Conservation (phyloP, 2,888 invertebrate species). For the Liopterus haemorrhoidalis region DNA sequence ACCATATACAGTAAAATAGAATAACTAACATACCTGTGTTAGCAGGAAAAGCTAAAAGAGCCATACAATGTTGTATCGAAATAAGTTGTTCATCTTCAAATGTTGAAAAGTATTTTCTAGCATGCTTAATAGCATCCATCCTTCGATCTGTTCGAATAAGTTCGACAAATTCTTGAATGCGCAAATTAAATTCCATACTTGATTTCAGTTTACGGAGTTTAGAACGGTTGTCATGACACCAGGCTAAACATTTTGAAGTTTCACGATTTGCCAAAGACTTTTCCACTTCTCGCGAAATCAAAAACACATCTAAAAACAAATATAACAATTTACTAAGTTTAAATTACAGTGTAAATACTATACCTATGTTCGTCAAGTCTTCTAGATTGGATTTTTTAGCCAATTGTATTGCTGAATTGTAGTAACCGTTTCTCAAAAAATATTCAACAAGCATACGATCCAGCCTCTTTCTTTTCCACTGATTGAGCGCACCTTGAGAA, state of each 20-base stretch:
- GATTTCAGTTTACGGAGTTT: slow-evolving; percentile 91
- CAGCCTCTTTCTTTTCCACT: slow-evolving; percentile 80
- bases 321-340: slow-evolving; percentile 2
- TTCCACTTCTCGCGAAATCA: slow-evolving; percentile 79
- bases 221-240: slow-evolving; percentile 96
- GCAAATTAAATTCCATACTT: slow-evolving; percentile 89
- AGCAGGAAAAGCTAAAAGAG: slow-evolving; percentile 86
- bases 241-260: slow-evolving; percentile 81
- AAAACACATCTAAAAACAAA: slow-evolving; percentile 64
- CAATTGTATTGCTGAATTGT: slow-evolving; percentile 84
- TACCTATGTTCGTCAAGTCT: slow-evolving; percentile 88
- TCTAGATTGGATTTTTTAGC: slow-evolving; percentile 74
- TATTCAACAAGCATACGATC: slow-evolving; percentile 97
- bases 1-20: slow-evolving; percentile 8
- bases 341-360: slow-evolving; percentile 28
- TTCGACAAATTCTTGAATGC: slow-evolving; percentile 93
- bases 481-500: slow-evolving; percentile 56
- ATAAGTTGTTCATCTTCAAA: slow-evolving; percentile 81
- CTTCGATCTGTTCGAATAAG: slow-evolving; percentile 79
- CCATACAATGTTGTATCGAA: slow-evolving; percentile 93
- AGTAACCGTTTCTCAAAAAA: slow-evolving; percentile 89
- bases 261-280: slow-evolving; percentile 74
- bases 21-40: slow-evolving; percentile 66
- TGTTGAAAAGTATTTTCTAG: slow-evolving; percentile 83
- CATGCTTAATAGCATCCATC: slow-evolving; percentile 90